phyloP scores from a whole-genome alignment of 92 coral and sea anemone genomes.

The Pocillopora meandrina region DNA sequence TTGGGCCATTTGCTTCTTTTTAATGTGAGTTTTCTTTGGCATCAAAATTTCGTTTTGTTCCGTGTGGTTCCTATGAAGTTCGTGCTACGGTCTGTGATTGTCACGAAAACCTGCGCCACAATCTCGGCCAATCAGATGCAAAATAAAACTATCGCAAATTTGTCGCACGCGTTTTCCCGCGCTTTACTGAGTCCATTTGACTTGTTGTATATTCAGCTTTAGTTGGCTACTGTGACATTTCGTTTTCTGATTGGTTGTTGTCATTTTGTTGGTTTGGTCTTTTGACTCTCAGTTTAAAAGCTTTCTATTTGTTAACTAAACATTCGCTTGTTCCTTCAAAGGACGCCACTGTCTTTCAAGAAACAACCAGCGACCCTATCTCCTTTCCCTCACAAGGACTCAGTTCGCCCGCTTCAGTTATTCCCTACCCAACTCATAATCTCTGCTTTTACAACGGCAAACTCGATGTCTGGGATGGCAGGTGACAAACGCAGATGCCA shows the following conservation, averaged over 20 bases:
- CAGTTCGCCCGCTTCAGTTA: constrained; percentile 58
- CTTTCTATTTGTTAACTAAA: background rate
- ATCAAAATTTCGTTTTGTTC: too few relatives aligned
- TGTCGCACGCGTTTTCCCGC: too few relatives aligned
- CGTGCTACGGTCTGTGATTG: too few relatives aligned
- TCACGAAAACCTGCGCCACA: too few relatives aligned
- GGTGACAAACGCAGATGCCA: constrained; percentile 53
- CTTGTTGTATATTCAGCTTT: too few relatives aligned
- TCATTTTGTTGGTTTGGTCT: background rate
- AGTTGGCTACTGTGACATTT: too few relatives aligned
- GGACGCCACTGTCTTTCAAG: constrained; percentile 78
- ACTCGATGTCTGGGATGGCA: constrained; percentile 82
- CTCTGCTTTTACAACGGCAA: constrained; percentile 74
- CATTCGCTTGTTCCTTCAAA: constrained; percentile 19
- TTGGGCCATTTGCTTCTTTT: too few relatives aligned
- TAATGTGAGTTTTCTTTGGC: too few relatives aligned
- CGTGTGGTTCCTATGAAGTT: too few relatives aligned
- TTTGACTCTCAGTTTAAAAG: background rate
- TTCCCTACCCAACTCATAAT: constrained; percentile 92
- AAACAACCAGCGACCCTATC: constrained; percentile 46
- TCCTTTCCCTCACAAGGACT: constrained; percentile 40
- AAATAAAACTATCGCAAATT: too few relatives aligned
- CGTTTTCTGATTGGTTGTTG: background rate
- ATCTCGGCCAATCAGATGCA: too few relatives aligned
- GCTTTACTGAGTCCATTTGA: too few relatives aligned